Evolutionary conservation across 2,888 invertebrate species (phyloP).

Genomic region (Neoaliturus tenellus): DNA sequence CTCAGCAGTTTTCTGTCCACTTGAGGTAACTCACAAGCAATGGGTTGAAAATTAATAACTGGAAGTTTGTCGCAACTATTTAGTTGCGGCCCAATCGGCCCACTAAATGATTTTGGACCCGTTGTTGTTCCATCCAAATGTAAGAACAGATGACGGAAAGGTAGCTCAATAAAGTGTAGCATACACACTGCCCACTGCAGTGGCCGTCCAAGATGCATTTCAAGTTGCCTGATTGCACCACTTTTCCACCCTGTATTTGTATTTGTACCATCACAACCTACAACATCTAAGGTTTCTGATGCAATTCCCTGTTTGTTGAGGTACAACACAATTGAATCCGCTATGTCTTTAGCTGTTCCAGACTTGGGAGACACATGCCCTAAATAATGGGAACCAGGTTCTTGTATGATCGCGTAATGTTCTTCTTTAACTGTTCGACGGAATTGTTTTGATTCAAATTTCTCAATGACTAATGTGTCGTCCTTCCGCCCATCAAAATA

Average conservation of each 20-base stretch:
- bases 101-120: conserved; percentile 60
- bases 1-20: conserved; percentile 52
- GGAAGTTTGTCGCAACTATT: conserved; percentile 58
- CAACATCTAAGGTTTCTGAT: conserved; percentile 39
- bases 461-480: conserved; percentile 20
- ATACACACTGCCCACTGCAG: conserved; percentile 47
- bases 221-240: conserved; percentile 47
- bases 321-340: conserved; percentile 11
- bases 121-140: conserved; percentile 58
- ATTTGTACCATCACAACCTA: conserved; percentile 41
- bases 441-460: conserved; percentile 21
- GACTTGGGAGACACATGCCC: conserved; percentile 45
- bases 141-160: conserved; percentile 56
- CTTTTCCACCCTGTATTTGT: conserved; percentile 48
- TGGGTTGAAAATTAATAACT: conserved; percentile 55
- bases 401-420: conserved; percentile 17
- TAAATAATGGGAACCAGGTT: conserved; percentile 48
- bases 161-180: conserved; percentile 45
- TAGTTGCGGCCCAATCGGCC: conserved; percentile 57
- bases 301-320: conserved; percentile 32
- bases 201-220: conserved; percentile 37
- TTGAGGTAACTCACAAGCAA: conserved; percentile 50
- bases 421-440: conserved; percentile 48
- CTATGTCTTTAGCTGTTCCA: conserved; percentile 31
- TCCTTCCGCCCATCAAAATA: conserved; percentile 49